Conservation (phyloP, 1,140 invertebrate species). For the Adoxophyes honmai region DNA sequence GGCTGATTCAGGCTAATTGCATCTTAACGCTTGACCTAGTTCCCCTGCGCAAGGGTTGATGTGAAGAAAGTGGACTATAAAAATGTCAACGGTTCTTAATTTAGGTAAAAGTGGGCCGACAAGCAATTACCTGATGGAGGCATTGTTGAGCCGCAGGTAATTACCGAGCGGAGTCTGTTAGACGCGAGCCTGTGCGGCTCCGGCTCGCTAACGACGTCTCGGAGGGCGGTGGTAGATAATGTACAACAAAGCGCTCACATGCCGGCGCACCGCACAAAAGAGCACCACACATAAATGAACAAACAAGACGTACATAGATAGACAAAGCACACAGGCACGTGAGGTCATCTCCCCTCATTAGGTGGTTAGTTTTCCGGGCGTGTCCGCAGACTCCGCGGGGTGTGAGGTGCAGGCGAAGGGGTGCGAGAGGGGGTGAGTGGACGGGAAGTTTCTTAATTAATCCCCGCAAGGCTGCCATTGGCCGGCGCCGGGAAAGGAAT, state of each 20-base stretch:
- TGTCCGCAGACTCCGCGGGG: conserved; percentile 71
- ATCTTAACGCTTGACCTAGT: conserved; percentile 8
- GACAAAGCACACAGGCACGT: conserved; percentile 72
- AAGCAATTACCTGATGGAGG: conserved; percentile 8
- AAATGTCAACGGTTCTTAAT: conserved; percentile 12
- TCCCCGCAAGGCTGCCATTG: conserved; percentile 69
- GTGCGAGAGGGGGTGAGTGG: conserved; percentile 36
- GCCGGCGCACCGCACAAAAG: conserved; percentile 54
- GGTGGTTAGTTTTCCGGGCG: conserved; percentile 76
- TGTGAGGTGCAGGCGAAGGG: conserved; percentile 30
- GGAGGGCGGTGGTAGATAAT: conserved; percentile 19
- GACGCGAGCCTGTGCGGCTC: conserved; percentile 6
- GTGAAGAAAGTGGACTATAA: not conserved
- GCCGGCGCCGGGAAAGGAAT: conserved; percentile 51
- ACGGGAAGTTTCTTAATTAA: conserved; percentile 73
- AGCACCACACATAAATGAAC: conserved; percentile 49
- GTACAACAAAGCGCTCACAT: conserved; percentile 52
- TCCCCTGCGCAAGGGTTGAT: conserved; percentile 8
- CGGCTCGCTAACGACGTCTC: conserved; percentile 7
- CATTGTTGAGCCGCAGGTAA: conserved; percentile 2
- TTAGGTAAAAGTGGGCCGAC: conserved; percentile 1
- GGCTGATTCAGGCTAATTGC: not conserved
- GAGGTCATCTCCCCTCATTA: conserved; percentile 76
- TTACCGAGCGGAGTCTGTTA: conserved; percentile 7
- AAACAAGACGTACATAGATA: conserved; percentile 58